Evolutionary conservation across 1,140 invertebrate genomes (phyloP).

Genomic region (Pachyrhynchus sulphureomaculatus): DNA sequence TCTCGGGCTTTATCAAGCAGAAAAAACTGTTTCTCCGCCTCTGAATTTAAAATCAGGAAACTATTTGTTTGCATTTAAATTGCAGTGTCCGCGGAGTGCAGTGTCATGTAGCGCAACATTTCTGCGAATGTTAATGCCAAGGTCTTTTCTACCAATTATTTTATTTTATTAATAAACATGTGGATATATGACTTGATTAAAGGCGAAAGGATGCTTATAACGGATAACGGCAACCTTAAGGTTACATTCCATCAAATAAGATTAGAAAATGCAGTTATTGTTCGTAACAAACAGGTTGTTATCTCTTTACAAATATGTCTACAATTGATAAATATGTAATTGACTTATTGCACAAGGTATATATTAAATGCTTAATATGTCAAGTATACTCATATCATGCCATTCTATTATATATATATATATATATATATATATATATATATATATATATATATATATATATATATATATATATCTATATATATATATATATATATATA

Average conservation of each 20-base stretch:
- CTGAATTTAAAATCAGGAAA: too few species aligned
- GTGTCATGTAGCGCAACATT: background rate
- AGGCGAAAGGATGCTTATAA: slow-evolving; percentile 5
- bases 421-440: too few species aligned
- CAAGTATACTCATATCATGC: too few species aligned
- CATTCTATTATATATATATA: too few species aligned
- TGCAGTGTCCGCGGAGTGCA: background rate
- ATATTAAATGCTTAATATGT: too few species aligned
- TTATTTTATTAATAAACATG: slow-evolving; percentile 9
- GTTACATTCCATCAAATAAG: background rate
- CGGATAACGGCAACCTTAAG: background rate
- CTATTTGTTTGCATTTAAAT: background rate
- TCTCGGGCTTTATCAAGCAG: too few species aligned
- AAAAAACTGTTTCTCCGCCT: too few species aligned
- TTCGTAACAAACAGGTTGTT: background rate
- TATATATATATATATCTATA: too few species aligned
- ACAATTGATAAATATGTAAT: too few species aligned
- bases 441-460: too few species aligned
- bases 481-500: too few species aligned
- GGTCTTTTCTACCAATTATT: slow-evolving; percentile 2
- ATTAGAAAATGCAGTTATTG: background rate
- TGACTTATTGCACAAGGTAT: background rate
- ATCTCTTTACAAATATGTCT: background rate
- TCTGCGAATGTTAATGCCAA: slow-evolving; percentile 7
- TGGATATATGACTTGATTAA: background rate